These are phyloP conservation scores for Anguilla marmorata DNA, from an alignment of 2,797 vertebrate genomes.

Conservation along the genomic window DNA sequence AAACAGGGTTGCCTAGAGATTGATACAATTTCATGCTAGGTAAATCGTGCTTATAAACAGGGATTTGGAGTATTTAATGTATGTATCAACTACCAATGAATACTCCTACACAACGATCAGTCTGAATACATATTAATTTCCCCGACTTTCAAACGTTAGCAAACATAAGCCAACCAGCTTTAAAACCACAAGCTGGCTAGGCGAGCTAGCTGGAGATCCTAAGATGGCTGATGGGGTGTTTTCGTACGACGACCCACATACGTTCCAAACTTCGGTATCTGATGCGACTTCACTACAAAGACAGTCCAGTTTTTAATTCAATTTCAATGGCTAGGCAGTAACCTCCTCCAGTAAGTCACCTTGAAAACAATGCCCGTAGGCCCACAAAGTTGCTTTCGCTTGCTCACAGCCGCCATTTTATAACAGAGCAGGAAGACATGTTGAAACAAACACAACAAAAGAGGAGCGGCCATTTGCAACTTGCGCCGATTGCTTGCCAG, in stretches of 20 bases:
- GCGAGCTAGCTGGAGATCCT: not conserved
- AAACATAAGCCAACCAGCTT: not conserved
- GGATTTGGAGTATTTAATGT: not conserved
- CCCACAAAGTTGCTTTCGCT: constrained; percentile 59
- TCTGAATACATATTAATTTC: not conserved
- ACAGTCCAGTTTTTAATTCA: not conserved
- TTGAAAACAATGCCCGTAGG: not conserved
- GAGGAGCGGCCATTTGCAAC: constrained; percentile 95
- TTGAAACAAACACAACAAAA: constrained; percentile 96
- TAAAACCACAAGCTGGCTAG: not conserved
- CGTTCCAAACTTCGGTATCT: not conserved
- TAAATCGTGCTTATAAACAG: not conserved
- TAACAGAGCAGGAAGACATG: constrained; percentile 90
- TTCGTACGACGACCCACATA: not conserved
- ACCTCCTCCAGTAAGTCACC: not conserved
- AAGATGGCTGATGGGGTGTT: not conserved
- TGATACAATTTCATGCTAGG: not conserved
- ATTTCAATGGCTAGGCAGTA: not conserved
- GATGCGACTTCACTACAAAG: not conserved
- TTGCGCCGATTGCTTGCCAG: constrained; percentile 8
- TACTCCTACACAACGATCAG: not conserved
- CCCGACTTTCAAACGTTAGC: not conserved
- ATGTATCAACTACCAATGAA: not conserved
- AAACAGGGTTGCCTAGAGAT: not conserved
- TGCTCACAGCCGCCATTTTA: constrained; percentile 92